Evolutionary conservation across 37 sponge, comb jelly and placozoan species (phyloP), one percentile per base, ranked within the genome.

Genomic region (Diacarnus erythraeanus): DNA sequence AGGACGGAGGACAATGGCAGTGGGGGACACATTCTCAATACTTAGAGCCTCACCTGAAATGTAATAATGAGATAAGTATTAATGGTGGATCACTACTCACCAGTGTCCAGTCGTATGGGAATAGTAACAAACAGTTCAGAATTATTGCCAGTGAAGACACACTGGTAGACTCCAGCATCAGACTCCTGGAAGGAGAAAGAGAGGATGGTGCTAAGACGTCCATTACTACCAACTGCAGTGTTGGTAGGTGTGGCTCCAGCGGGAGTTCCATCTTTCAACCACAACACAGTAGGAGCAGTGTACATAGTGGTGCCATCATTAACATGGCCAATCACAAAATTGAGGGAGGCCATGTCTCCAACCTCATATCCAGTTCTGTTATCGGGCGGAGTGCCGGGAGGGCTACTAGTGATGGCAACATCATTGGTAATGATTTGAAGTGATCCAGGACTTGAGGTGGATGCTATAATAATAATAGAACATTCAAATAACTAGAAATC

Each of bases 91-190:
- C 64, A 63, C 8, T 34, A 54, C 68, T 38, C 8, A 83, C 83
- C 76, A 57, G 83, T 75, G 68, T 83, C 83, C 57, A 83, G 68
- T 51, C 76, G 40, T 30, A 75, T 35, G 21, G 83, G 83, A 56
- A 42, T 57, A 27, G 75, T 56, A 23, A 47, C 38, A 63, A 75
- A 8, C 18, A 83, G 42, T 44, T 83, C 76, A 66, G 38, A 31
- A 35, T 67, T 42, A 33, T 1, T 33, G 30, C 66, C 70, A 35
- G 69, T 69, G 76, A 73, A 75, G 59, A 83, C 57, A 65, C 83
- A 83, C 76, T 83, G 83, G 57, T 83, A 83, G 37, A 75, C 57
- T 35, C 83, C 83, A 9, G 57, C 67, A 75, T 83, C 76, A 35
- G 83, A 65, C 1, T 3, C 29, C 20, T 34, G 29, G 41, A 83